Evolutionary conservation across 2,888 invertebrate genomes (phyloP).

Genomic region (Criorhina ranunculi): DNA sequence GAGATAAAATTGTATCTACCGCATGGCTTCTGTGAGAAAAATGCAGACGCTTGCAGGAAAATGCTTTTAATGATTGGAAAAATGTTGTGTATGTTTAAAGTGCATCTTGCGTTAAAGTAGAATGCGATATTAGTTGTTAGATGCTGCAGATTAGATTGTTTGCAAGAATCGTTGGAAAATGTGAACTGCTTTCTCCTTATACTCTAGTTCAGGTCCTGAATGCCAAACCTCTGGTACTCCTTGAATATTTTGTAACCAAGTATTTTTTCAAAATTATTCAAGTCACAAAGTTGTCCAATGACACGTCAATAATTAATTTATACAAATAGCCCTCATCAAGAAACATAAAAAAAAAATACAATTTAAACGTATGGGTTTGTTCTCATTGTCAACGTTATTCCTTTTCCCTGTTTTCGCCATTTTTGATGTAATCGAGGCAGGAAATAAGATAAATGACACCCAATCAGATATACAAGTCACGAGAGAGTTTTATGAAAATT

Average conservation of each 20-base stretch:
- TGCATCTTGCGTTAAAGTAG: conserved; percentile 6
- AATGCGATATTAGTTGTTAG: too few species aligned
- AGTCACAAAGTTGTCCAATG: neutral
- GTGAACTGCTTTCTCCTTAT: too few species aligned
- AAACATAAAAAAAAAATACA: neutral
- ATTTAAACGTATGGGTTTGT: neutral
- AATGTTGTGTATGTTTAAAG: conserved; percentile 27
- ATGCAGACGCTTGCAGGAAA: conserved; percentile 1
- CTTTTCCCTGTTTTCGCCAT: conserved; percentile 1
- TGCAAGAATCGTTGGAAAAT: too few species aligned
- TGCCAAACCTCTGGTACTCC: neutral
- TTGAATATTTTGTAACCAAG: neutral
- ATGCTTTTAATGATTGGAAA: conserved; percentile 48
- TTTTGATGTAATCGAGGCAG: conserved; percentile 17
- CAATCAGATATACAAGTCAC: conserved; percentile 48
- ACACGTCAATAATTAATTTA: conserved; percentile 17
- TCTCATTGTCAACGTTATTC: conserved; percentile 5
- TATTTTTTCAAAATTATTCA: neutral
- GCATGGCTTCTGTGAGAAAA: neutral
- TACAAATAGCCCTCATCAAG: neutral
- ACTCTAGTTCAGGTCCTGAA: neutral
- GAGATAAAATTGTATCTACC: conserved; percentile 9
- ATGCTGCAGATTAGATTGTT: neutral
- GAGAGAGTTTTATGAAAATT: conserved; percentile 30
- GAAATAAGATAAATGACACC: conserved; percentile 48